phyloP scores from a whole-genome alignment of 2,888 invertebrate genomes.

The Aporophyla lueneburgensis region DNA sequence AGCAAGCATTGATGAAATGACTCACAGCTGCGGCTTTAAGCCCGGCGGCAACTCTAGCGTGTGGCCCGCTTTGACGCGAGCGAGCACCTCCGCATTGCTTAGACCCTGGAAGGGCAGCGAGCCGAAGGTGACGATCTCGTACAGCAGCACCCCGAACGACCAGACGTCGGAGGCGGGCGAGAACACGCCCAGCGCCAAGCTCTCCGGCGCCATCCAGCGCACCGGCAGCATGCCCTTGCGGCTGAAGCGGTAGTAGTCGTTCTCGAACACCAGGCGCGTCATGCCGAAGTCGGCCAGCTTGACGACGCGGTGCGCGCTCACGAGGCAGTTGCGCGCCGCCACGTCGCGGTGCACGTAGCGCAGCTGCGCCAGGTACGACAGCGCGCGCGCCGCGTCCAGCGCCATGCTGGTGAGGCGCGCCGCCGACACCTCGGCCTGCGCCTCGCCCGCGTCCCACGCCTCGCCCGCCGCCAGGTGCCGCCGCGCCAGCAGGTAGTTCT shows the following conservation, averaged over 20 bases:
- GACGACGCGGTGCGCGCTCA: slow-evolving; percentile 93
- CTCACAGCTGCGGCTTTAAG: slow-evolving; percentile 95
- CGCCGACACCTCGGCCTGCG: slow-evolving; percentile 94
- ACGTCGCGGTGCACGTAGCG: slow-evolving; percentile 98
- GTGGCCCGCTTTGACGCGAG: slow-evolving; percentile 94
- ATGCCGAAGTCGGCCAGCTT: slow-evolving; percentile 98
- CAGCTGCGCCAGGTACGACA: slow-evolving; percentile 95
- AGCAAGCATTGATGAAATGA: slow-evolving; percentile 67
- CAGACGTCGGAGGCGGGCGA: slow-evolving; percentile 97
- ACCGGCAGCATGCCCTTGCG: slow-evolving; percentile 97
- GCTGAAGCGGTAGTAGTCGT: slow-evolving; percentile 97
- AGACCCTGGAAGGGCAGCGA: slow-evolving; percentile 97
- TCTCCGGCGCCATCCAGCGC: slow-evolving; percentile 98
- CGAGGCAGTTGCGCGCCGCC: slow-evolving; percentile 94
- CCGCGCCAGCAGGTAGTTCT: slow-evolving; percentile 96
- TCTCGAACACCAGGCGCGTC: slow-evolving; percentile 96
- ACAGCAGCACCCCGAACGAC: slow-evolving; percentile 97
- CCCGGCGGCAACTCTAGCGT: slow-evolving; percentile 94
- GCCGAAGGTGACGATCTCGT: slow-evolving; percentile 97
- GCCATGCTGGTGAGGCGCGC: slow-evolving; percentile 96
- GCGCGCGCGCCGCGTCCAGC: slow-evolving; percentile 96
- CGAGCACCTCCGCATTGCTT: slow-evolving; percentile 96
- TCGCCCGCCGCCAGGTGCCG: slow-evolving; percentile 95
- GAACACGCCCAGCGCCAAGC: slow-evolving; percentile 95
- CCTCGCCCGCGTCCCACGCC: slow-evolving; percentile 95